phyloP scores from a whole-genome alignment of 2,113 vertebrate genomes.

The Salvator merianae region DNA sequence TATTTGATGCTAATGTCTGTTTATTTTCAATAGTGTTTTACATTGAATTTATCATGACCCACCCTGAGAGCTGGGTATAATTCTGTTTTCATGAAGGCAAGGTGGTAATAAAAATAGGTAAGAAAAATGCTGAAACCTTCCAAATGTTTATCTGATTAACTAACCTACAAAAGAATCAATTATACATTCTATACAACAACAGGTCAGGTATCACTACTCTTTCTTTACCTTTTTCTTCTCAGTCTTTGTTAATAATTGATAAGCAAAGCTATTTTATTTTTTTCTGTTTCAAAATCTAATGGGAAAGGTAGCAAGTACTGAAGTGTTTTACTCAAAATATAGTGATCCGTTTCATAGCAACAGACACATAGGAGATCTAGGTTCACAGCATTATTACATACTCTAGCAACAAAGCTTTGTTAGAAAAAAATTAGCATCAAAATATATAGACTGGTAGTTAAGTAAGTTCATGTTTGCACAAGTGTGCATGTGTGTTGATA shows the following conservation, averaged over 20 bases:
- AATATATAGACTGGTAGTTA: background rate
- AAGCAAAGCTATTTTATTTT: background rate
- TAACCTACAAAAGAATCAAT: background rate
- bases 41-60: too few relatives aligned
- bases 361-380: constrained; percentile 36
- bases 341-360: constrained; percentile 44
- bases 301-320: background rate
- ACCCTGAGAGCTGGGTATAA: background rate
- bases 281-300: constrained; percentile 24
- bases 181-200: background rate
- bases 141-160: background rate
- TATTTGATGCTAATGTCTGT: too few relatives aligned
- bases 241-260: background rate
- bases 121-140: background rate
- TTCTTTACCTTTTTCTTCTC: background rate
- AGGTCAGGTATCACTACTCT: background rate
- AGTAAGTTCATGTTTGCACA: too few relatives aligned
- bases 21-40: too few relatives aligned
- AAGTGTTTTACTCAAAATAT: constrained; percentile 25
- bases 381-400: constrained; percentile 40
- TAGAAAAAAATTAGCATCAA: background rate
- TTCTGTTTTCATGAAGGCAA: background rate
- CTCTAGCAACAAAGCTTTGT: constrained; percentile 41
- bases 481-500: too few relatives aligned
- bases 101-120: background rate